phyloP scores from a whole-genome alignment of 35 echinoderm and acorn worm species.

The Apostichopus californicus region DNA sequence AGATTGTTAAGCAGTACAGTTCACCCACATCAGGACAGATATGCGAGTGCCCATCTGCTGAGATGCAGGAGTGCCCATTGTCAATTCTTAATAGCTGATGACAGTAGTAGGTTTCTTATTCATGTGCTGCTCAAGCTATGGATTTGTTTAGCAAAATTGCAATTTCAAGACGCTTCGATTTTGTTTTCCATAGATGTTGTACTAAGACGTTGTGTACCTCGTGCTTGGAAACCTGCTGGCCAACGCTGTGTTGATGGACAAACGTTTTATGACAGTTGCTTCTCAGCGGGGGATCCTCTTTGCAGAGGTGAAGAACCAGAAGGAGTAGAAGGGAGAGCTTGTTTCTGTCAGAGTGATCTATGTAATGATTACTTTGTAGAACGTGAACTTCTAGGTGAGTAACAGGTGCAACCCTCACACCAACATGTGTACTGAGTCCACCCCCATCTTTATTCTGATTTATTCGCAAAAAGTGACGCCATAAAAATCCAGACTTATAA shows the following conservation, averaged over 20 bases:
- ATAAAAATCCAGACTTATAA: too few relatives aligned
- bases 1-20: too few relatives aligned
- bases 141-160: not conserved
- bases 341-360: constrained; percentile 36
- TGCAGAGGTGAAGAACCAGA: constrained; percentile 19
- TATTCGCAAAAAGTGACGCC: too few relatives aligned
- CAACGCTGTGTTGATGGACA: not conserved
- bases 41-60: too few relatives aligned
- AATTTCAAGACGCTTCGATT: not conserved
- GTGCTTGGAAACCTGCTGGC: constrained; percentile 17
- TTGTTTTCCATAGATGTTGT: not conserved
- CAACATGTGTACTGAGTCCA: too few relatives aligned
- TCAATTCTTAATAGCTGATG: too few relatives aligned
- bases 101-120: too few relatives aligned
- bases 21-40: too few relatives aligned
- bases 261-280: constrained; percentile 36
- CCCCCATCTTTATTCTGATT: too few relatives aligned
- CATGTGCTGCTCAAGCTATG: not conserved
- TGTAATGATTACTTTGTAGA: constrained; percentile 23
- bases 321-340: constrained; percentile 21
- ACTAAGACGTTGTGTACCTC: constrained; percentile 22
- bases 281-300: not conserved
- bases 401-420: not conserved
- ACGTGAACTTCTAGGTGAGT: not conserved
- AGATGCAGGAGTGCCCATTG: too few relatives aligned